Conservation (phyloP, 1,140 invertebrate genomes). For the Pectinophora gossypiella region DNA sequence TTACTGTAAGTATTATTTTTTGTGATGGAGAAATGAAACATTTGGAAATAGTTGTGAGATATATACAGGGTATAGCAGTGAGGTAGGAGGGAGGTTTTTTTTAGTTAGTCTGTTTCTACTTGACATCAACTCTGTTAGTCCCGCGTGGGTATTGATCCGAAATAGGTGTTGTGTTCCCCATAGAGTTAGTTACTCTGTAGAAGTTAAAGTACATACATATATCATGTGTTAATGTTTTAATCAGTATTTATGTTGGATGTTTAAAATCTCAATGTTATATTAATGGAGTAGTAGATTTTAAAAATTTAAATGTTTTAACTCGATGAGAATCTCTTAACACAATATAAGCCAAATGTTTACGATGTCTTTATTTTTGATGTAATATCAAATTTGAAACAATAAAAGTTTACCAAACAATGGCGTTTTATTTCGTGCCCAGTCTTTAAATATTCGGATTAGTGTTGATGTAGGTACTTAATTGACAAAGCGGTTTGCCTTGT, state of each 20-base stretch:
- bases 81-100: constrained; percentile 34
- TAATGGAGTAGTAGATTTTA: constrained; percentile 38
- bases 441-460: not conserved
- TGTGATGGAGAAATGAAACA: constrained; percentile 32
- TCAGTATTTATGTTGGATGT: constrained; percentile 50
- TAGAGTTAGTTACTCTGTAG: constrained; percentile 38
- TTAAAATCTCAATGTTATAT: constrained; percentile 61
- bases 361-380: constrained; percentile 56
- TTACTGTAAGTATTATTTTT: constrained; percentile 60
- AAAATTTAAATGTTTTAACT: constrained; percentile 56
- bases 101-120: constrained; percentile 17
- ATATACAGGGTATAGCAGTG: constrained; percentile 62
- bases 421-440: constrained; percentile 21
- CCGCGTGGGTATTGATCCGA: constrained; percentile 14
- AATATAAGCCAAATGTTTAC: constrained; percentile 35
- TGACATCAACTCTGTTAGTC: not conserved
- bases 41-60: constrained; percentile 48
- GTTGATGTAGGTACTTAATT: not conserved
- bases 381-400: constrained; percentile 47
- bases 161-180: constrained; percentile 53
- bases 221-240: constrained; percentile 3
- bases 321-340: constrained; percentile 45
- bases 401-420: constrained; percentile 27
- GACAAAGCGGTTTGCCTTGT: not conserved
- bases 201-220: constrained; percentile 24